Percentiles rank a stretch among this genome's conserved stretches.
Evolutionary conservation across 2,797 vertebrate species (phyloP).

Genomic region (Nothura maculosa): DNA sequence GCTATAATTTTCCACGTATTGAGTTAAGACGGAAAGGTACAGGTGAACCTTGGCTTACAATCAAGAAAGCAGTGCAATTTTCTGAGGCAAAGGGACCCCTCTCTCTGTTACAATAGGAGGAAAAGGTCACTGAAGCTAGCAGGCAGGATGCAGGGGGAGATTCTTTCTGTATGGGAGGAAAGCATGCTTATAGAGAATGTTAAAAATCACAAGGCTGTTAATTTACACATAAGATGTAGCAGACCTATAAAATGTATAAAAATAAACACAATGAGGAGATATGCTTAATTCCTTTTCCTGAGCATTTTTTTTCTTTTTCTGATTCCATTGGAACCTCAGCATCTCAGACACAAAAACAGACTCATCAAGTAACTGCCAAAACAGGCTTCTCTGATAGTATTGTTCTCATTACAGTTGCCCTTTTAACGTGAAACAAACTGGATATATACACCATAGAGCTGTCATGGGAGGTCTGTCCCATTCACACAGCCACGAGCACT

Average conservation of each 20-base stretch:
- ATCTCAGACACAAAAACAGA: background rate
- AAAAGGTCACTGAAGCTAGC: background rate
- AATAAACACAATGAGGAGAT: background rate
- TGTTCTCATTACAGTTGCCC: accelerated
- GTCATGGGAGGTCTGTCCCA: accelerated
- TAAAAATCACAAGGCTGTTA: background rate
- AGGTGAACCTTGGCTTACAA: background rate
- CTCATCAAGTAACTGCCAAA: background rate
- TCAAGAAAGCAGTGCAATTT: background rate
- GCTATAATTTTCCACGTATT: accelerated
- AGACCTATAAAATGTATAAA: background rate
- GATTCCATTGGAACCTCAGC: background rate
- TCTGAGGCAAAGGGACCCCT: background rate
- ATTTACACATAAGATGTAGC: background rate
- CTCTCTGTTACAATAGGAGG: background rate
- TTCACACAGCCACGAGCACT: accelerated
- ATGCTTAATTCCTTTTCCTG: background rate
- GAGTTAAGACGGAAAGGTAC: background rate
- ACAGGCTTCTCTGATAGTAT: accelerated
- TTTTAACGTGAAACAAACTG: background rate
- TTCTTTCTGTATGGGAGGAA: background rate
- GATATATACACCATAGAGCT: background rate
- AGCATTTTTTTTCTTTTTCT: background rate
- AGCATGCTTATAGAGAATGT: background rate
- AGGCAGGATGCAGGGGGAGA: too few relatives aligned